These are phyloP conservation scores for Scaptomyza polygonia DNA, from an alignment of 2,888 invertebrate species.

Conservation along the genomic window DNA sequence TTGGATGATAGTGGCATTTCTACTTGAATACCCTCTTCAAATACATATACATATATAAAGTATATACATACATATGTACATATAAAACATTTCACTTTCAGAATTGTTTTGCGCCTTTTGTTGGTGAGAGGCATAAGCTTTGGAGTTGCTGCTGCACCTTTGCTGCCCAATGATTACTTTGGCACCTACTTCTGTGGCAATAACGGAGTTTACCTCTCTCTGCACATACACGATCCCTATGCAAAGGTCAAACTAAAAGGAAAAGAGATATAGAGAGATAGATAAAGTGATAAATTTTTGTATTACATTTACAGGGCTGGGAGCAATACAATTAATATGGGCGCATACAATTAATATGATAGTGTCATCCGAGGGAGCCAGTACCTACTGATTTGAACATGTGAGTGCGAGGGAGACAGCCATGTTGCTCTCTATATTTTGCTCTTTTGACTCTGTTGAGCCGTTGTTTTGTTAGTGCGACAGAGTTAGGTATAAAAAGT, in stretches of 20 bases:
- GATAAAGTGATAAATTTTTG: slow-evolving; percentile 17
- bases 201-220: slow-evolving; percentile 87
- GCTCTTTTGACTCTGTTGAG: too few species aligned
- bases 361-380: too few species aligned
- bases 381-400: too few species aligned
- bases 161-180: slow-evolving; percentile 85
- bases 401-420: too few species aligned
- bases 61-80: too few species aligned
- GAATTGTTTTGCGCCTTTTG: slow-evolving; percentile 85
- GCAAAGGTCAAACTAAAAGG: slow-evolving; percentile 83
- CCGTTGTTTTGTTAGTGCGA: too few species aligned
- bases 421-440: too few species aligned
- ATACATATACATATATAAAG: neutral
- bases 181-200: slow-evolving; percentile 86
- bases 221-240: slow-evolving; percentile 87
- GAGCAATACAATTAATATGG: too few species aligned
- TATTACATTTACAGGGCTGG: slow-evolving; percentile 85
- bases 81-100: slow-evolving; percentile 54
- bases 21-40: too few species aligned
- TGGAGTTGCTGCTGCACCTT: slow-evolving; percentile 85
- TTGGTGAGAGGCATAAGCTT: slow-evolving; percentile 86
- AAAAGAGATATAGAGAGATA: too few species aligned
- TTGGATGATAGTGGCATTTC: neutral
- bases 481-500: too few species aligned
- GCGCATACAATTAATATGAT: too few species aligned